phyloP scores from a whole-genome alignment of 2,113 vertebrate genomes.

The Bujurquina vittata region DNA sequence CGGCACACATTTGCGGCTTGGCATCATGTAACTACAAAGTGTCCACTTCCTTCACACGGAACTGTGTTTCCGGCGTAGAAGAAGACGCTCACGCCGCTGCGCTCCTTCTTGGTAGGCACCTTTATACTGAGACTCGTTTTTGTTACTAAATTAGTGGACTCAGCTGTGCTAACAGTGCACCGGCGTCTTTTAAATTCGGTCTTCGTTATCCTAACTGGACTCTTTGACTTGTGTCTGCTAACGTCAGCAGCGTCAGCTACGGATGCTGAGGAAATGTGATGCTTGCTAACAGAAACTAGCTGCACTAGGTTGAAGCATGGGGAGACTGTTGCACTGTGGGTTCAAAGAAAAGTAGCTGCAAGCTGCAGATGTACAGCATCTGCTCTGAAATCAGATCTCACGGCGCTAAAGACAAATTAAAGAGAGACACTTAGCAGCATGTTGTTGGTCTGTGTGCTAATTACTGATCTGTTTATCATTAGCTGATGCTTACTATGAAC shows the following conservation, averaged over 20 bases:
- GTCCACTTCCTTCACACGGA: neutral
- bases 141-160: neutral
- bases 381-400: neutral
- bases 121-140: neutral
- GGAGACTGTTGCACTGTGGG: neutral
- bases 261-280: neutral
- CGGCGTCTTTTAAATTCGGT: neutral
- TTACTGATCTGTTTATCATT: too few species aligned
- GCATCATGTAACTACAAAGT: neutral
- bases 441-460: neutral
- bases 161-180: too few species aligned
- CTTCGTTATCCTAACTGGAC: neutral
- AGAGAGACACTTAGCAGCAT: neutral
- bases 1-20: neutral
- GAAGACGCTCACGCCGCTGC: neutral
- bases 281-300: slow-evolving; percentile 43
- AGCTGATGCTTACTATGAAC: too few species aligned
- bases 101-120: neutral
- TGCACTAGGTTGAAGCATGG: neutral
- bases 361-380: neutral
- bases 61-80: slow-evolving; percentile 51
- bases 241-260: neutral
- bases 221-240: neutral
- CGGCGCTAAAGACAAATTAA: neutral
- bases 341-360: neutral